Evolutionary conservation across 1,140 invertebrate genomes (phyloP), one percentile per base, ranked within the genome.

Genomic region (Aphaenogaster floridana): DNA sequence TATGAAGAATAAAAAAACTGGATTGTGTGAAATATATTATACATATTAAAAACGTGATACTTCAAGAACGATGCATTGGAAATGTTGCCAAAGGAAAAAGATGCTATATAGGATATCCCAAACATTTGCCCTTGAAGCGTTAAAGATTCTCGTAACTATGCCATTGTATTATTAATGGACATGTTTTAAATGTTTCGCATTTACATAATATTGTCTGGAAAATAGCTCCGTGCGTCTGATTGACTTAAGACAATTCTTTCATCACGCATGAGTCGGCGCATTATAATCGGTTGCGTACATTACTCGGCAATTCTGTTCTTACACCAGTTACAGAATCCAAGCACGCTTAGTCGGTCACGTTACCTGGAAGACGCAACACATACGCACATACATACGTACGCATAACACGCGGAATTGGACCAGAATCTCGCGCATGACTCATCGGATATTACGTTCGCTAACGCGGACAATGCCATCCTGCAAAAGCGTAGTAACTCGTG

Each of bases 371-470:
- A 69, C 15, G 48, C 42, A 68, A 78, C 59, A 48, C 57, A 8
- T 45, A 39, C 34, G 64, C 59, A 48, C 57, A 8, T 45, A 39
- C 34, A 13, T 13, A 61, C 52, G 34, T 28, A 39, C 45, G 36
- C 45, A 5, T 28, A 50, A 48, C 61, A 61, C 66, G 21, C 36
- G 39, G 15, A 69, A 69, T 54, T 69, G 36, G 50, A 64, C 45
- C 28, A 39, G 28, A 36, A 64, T 50, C 50, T 36, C n/a, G 48
- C 63, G 48, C 36, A 34, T 81, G 64, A 83, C 68, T 83, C 79
- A 72, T 59, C 66, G 21, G 5, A n/a, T 21, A n/a, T 83, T 61
- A 59, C 52, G 48, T 7, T 28, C n/a, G 15, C 52, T 15, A 28
- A 42, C 4, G 21, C 78, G 13, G 77, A 52, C 77, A 68, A 66